Evolutionary conservation across 2,888 invertebrate species (phyloP).

Genomic region (Crioceris asparagi): DNA sequence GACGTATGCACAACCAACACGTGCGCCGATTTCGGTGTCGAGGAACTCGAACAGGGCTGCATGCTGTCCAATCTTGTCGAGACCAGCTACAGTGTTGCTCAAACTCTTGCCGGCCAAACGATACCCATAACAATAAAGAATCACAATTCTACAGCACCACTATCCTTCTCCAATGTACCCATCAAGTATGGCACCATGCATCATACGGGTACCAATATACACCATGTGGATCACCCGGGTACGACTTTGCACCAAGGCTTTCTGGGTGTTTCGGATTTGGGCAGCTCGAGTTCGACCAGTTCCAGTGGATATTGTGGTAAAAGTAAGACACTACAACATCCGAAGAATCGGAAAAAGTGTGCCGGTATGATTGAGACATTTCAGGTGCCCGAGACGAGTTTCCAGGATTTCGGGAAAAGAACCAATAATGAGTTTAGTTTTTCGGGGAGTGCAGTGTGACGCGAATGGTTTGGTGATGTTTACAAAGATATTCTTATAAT

Average conservation of each 20-base stretch:
- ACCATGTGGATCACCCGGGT: too few relatives aligned
- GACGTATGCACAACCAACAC: conserved; percentile 40
- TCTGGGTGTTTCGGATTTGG: conserved; percentile 35
- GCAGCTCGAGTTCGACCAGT: conserved; percentile 35
- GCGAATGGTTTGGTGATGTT: not conserved
- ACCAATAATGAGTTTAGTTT: conserved; percentile 31
- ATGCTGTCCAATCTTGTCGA: conserved; percentile 11
- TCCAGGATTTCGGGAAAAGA: conserved; percentile 30
- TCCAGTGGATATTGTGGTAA: conserved; percentile 32
- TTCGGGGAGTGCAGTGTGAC: conserved; percentile 37
- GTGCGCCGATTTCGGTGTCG: conserved; percentile 29
- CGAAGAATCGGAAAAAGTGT: conserved; percentile 29
- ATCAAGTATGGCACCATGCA: conserved; percentile 36
- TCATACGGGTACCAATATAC: conserved; percentile 4
- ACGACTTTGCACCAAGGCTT: conserved; percentile 36
- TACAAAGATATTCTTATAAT: too few relatives aligned
- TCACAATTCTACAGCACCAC: conserved; percentile 27
- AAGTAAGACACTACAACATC: conserved; percentile 37
- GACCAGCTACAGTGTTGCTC: conserved; percentile 14
- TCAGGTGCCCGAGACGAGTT: conserved; percentile 32
- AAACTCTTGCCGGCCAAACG: conserved; percentile 37
- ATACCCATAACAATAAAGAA: conserved; percentile 39
- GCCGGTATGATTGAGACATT: conserved; percentile 38
- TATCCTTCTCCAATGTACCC: conserved; percentile 24
- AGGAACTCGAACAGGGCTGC: conserved; percentile 24